Evolutionary conservation across 64 coral and sea anemone species (phyloP), one percentile per base, ranked within the genome.

Genomic region (Acropora yongei): DNA sequence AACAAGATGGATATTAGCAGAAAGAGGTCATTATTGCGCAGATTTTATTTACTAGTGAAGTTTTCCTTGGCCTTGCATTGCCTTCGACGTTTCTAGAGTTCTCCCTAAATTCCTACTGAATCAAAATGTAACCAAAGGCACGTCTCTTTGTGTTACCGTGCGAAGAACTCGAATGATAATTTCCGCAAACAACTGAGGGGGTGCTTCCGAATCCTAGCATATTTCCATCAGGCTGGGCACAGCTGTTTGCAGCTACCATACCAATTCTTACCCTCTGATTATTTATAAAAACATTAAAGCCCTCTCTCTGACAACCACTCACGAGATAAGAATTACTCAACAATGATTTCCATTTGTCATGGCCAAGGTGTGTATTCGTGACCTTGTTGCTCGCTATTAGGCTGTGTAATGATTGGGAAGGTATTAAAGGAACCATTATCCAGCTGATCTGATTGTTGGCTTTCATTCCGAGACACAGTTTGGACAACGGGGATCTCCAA

Each of bases 401-500:
- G 57, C 58, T 67, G 80, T 66, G 80, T 8, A 67, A 16, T 9
- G 10, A 63, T 8, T 67, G 41, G 41, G 40, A 41, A 0, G 12
- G 58, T 10, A 16, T 0, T 2, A 19, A 6, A 4, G 13, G 12
- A 67, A 68, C 58, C 13, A 82, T 8, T 14, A 85, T 20, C 90
- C 80, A 91, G 71, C 51, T 91, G 30, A 55, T 47, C 63, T 72
- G n/a, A 5, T 10, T 92, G 13, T 42, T 46, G 20, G 13, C 77
- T 53, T 68, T 60, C 90, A 92, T 92, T 13, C 90, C 90, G 9
- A 92, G 55, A 12, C 90, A 91, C 7, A 91, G 67, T 40, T 84
- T 91, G 13, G 66, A 84, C 67, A 77, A 72, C 1, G 90, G 3
- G 53, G 73, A 60, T 9, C 30, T 80, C 88, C 88, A 89, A 44